Base-by-base conservation (phyloP, 2,113 vertebrate genomes). In the Vidua macroura region DNA sequence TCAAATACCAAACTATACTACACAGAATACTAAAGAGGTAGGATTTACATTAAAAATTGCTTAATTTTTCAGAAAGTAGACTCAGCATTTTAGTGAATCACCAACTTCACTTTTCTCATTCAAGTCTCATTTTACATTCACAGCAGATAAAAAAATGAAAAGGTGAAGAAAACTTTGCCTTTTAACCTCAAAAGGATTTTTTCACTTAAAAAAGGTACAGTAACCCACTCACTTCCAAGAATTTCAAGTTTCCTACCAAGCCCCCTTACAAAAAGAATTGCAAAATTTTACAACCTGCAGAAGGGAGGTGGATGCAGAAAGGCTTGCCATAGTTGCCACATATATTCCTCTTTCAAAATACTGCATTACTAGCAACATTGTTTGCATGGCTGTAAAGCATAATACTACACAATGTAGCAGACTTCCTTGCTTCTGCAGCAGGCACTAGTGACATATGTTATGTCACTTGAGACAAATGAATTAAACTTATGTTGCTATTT, bases 401-500 rank as follows among this genome's bases (percentile, higher is more conserved):
- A 90, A 83, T 68, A 16, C 52, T 81, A 22, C 85, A 86, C 2
- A 4, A 33, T 20, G n/a, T 20, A 86, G 79, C 90, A 92, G 72
- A 60, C 35, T 88, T 83, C 43, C 64, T 67, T 86, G 52, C 62
- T 83, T 83, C 83, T 81, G 76, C 88, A 96, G 72, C 69, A 88
- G 69, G 79, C 80, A 86, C 52, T 39, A 60, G 80, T 86, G 90
- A 76, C 88, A 94, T 97, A 97, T 92, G 92, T 88, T 96, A 90
- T 92, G 88, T 90, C 94, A 95, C 88, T 96, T 75, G 72, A 95
- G 92, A 97, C 88, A 96, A 90, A 96, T 92, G 85, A 96, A 95
- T 96, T 96, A 96, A 95, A 96, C 86, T 94, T 92, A 78, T 90
- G 88, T 75, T 90, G 85, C 76, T 94, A 53, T 96, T 96, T 96